These are phyloP conservation scores for Dryoscopus gambensis DNA, from an alignment of 2,113 vertebrate genomes.

Conservation along the genomic window DNA sequence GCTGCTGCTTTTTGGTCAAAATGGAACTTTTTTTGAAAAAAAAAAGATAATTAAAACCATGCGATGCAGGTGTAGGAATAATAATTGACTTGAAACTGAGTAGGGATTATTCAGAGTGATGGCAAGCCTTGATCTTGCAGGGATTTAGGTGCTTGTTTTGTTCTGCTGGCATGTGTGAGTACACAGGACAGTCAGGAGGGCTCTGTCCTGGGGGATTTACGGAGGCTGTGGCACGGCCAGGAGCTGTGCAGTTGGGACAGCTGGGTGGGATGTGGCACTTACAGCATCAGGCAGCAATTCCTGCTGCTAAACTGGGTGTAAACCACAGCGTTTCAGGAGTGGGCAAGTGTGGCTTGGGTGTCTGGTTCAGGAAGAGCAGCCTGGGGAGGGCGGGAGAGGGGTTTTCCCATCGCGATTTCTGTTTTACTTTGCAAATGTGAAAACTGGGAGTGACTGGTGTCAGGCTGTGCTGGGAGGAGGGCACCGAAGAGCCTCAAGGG, in stretches of 20 bases:
- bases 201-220: neutral
- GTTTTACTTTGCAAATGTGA: neutral
- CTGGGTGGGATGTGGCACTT: neutral
- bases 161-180: neutral
- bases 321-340: neutral
- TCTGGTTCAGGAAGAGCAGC: neutral
- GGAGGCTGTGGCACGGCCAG: neutral
- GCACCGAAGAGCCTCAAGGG: neutral
- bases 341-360: neutral
- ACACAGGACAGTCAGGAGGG: fast-evolving
- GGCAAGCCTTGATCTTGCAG: neutral
- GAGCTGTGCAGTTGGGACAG: neutral
- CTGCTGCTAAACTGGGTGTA: neutral
- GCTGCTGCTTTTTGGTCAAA: neutral
- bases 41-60: neutral
- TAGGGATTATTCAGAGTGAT: neutral
- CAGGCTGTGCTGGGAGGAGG: neutral
- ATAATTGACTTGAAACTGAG: neutral
- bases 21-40: neutral
- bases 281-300: neutral
- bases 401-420: neutral
- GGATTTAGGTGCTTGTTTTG: neutral
- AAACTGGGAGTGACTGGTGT: neutral
- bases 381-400: neutral
- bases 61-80: neutral